Evolutionary conservation across 92 coral and sea anemone species (phyloP), one percentile per base, ranked within the genome.

Genomic region (Pocillopora grandis): DNA sequence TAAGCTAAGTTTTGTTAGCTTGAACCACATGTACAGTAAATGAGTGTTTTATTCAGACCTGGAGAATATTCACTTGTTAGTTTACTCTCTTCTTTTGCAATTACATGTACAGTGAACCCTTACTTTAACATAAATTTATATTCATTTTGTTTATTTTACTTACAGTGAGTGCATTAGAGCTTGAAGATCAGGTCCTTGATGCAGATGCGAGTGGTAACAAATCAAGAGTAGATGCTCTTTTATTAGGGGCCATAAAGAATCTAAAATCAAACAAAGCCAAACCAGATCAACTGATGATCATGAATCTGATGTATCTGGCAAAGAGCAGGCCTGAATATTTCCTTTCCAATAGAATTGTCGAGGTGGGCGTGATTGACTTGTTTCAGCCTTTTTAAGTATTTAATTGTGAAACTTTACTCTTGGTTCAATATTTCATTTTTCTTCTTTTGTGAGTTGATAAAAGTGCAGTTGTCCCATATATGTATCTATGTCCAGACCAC

Each of bases 141-240:
- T 14, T 33, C 52, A 33, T 59, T 12, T 31, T 12, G 49, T 33
- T 27, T 18, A 12, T 36, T 69, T 18, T 2, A 16, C 8, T 19
- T 70, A 11, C 18, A 96, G 99, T 96, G 67, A 91, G 80, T 79
- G 89, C 99, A 58, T 88, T 92, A 71, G 99, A 96, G 70, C 81
- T 96, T 18, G 99, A 96, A 70, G 89, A 85, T 37, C 95, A 87
- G 58, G 82, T 96, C 5, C 84, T 90, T 31, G 95, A 94, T 59
- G 99, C 99, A 75, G 98, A 96, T 48, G 90, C 91, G 11, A 94
- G 75, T 84, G 95, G 94, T 12, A 91, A 94, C 82, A 90, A 82
- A 72, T 84, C 87, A 62, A 90, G 89, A 76, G 88, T 92, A 0
- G 98, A 96, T 80, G 99, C 95, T 78, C 87, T 92, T 82, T 85